These are phyloP conservation scores for Terebella lapidaria DNA, from an alignment of 2,888 invertebrate genomes.

Conservation along the genomic window DNA sequence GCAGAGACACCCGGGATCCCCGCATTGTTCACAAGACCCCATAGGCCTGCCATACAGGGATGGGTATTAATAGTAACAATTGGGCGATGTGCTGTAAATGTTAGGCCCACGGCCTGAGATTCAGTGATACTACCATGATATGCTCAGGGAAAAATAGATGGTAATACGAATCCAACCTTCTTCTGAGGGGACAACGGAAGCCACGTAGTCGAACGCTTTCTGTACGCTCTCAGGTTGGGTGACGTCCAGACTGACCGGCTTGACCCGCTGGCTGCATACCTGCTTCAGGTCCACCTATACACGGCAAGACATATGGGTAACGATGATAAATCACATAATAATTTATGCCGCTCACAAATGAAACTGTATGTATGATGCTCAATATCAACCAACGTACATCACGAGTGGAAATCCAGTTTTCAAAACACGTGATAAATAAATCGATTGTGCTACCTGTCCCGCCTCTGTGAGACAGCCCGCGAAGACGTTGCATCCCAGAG, in stretches of 20 bases:
- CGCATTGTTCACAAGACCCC: slow-evolving; percentile 46
- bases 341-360: too few relatives aligned
- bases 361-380: too few relatives aligned
- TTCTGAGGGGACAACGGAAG: slow-evolving; percentile 19
- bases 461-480: slow-evolving; percentile 19
- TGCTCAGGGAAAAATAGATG: not conserved
- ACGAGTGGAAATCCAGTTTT: too few relatives aligned
- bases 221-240: slow-evolving; percentile 25
- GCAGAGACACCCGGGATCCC: slow-evolving; percentile 31
- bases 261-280: slow-evolving; percentile 9
- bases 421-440: too few relatives aligned
- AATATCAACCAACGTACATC: too few relatives aligned
- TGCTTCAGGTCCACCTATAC: slow-evolving; percentile 8
- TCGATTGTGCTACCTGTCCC: slow-evolving; percentile 7
- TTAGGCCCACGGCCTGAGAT: not conserved
- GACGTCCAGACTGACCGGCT: slow-evolving; percentile 26
- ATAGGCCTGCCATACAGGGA: slow-evolving; percentile 29
- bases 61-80: too few relatives aligned
- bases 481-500: slow-evolving; percentile 16
- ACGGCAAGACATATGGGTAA: not conserved
- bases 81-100: not conserved
- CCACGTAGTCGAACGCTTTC: slow-evolving; percentile 23
- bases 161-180: slow-evolving; percentile 28
- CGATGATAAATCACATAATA: too few relatives aligned
- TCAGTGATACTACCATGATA: not conserved